Base-by-base conservation (phyloP, 1,140 invertebrate species). In the Halictus rubicundus region DNA sequence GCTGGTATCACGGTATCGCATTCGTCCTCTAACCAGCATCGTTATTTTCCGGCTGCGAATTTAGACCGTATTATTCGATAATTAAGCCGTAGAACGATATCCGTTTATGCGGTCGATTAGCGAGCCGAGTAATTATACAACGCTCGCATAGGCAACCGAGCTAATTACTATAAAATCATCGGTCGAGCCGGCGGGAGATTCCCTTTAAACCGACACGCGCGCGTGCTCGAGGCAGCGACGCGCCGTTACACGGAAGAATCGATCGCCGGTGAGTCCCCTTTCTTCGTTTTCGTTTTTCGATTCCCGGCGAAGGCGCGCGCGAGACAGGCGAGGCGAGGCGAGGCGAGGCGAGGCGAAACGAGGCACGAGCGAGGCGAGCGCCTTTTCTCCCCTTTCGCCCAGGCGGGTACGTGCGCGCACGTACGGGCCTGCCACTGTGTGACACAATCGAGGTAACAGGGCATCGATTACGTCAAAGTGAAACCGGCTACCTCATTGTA, bases 401-500 rank as follows among this genome's bases (percentile, higher is more conserved):
- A 19, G 49, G 49, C 14, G 14, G 4, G 14, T 52, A 52, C 49
- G 49, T 52, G 19, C 16, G 16, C 49, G 37, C 23, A 69, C 59
- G 68, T 46, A 32, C 54, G 49, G 42, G 5, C 14, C 0, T 27
- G 46, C 27, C 1, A 23, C 16, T 12, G 21, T 21, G 6, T 54
- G 68, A 78, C 75, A 70, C 75, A 63, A 78, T 78, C 76, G 76
- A 46, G 9, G 68, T 72, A 72, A 72, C 76, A 23, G 39, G 61
- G 60, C 21, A 46, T 78, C 68, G 73, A 79, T 82, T 82, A 73
- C 81, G 73, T 82, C 81, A 79, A 77, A 69, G 77, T 64, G 81
- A 82, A 82, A 82, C 76, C 60, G 59, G 42, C 66, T 71, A 16
- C 23, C 21, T 64, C 76, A 32, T 78, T 78, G 76, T 78, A 78